These are phyloP conservation scores for Furcula furcula DNA, from an alignment of 2,888 invertebrate genomes.

Conservation along the genomic window DNA sequence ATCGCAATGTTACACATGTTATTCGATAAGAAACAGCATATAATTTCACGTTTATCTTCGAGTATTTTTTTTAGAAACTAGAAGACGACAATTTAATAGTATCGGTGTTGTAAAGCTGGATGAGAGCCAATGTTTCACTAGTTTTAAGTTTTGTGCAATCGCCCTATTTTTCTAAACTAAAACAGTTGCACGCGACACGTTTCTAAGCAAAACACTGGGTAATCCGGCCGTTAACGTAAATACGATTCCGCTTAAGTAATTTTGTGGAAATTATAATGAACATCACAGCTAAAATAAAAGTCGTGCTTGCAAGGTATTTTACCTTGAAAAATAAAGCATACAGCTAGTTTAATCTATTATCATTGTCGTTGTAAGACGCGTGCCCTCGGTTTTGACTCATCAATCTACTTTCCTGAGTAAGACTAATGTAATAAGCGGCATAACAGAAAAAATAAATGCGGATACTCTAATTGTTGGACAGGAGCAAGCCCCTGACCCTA, in stretches of 20 bases:
- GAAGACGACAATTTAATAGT: slow-evolving; percentile 64
- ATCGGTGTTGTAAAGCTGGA: slow-evolving; percentile 67
- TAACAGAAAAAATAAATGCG: slow-evolving; percentile 67
- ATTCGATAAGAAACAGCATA: background rate
- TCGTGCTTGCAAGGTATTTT: no score
- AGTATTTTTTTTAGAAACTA: slow-evolving; percentile 38
- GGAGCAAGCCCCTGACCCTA: slow-evolving; percentile 65
- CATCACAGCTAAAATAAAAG: no score
- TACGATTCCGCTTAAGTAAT: no score
- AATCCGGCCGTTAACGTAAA: no score
- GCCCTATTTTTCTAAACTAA: slow-evolving; percentile 78
- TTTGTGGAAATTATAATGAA: no score
- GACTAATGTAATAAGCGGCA: slow-evolving; percentile 68
- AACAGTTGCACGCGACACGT: slow-evolving; percentile 71
- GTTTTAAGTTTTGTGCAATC: slow-evolving; percentile 78
- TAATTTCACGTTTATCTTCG: slow-evolving; percentile 26
- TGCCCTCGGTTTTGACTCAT: slow-evolving; percentile 63
- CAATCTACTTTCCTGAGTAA: slow-evolving; percentile 47
- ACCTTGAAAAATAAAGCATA: no score
- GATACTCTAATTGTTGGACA: slow-evolving; percentile 74
- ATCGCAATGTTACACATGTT: background rate
- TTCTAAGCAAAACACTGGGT: slow-evolving; percentile 32
- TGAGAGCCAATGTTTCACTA: slow-evolving; percentile 65
- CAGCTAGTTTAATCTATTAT: slow-evolving; percentile 4
- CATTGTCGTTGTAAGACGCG: slow-evolving; percentile 50